A percentile compares a stretch with the other conserved stretches of the same genome.
Conservation (phyloP, 2,888 invertebrate species). For the Tenthredo amoena region DNA sequence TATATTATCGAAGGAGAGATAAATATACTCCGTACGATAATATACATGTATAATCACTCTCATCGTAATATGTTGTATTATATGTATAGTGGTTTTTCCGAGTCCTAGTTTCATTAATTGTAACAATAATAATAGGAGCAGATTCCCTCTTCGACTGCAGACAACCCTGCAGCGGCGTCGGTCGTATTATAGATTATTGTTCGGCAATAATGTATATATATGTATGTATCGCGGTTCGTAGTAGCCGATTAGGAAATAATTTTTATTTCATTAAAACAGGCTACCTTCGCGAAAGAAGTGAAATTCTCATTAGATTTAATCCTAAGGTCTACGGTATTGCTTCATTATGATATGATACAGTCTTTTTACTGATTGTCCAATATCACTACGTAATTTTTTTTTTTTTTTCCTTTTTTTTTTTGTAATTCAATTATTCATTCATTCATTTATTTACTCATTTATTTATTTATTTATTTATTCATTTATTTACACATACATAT, state of each 20-base stretch:
- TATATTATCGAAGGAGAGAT: background rate
- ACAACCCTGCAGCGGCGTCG: no score
- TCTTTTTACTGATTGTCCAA: slow-evolving; percentile 78
- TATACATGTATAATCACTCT: background rate
- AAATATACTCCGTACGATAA: background rate
- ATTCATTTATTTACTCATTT: slow-evolving; percentile 22
- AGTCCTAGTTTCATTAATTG: no score
- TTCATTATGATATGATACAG: slow-evolving; percentile 77
- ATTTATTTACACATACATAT: slow-evolving; percentile 28
- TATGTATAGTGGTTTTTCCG: no score
- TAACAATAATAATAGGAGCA: no score
- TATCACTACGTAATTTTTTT: slow-evolving; percentile 73
- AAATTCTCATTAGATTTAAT: background rate
- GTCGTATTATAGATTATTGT: background rate
- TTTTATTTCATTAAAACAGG: background rate
- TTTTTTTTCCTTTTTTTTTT: slow-evolving; percentile 38
- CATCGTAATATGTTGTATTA: no score
- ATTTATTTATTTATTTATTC: slow-evolving; percentile 36
- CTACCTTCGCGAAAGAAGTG: background rate
- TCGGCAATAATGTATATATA: background rate
- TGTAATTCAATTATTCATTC: slow-evolving; percentile 14
- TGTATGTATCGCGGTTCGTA: background rate
- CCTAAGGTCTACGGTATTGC: slow-evolving; percentile 72
- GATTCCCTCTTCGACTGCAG: no score
- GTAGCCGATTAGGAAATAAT: background rate